Conservation (phyloP, 2,113 vertebrate species). For the Chamaetylas fuelleborni region DNA sequence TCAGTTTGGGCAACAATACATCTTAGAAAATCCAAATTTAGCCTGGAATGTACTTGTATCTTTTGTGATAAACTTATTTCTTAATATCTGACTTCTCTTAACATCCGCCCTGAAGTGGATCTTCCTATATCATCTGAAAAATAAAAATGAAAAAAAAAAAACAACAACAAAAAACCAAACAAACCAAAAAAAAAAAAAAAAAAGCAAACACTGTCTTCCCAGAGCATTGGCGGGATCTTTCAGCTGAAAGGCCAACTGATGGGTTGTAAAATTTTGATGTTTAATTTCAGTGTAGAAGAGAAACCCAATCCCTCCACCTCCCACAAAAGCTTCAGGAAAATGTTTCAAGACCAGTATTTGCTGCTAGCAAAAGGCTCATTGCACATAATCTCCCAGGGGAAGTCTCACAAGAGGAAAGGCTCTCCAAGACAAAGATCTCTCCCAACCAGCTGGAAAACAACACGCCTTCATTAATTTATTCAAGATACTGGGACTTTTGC, state of each 20-base stretch:
- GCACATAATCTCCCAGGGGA: background rate
- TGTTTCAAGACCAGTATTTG: background rate
- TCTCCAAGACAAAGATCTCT: slow-evolving; percentile 7
- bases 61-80: background rate
- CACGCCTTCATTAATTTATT: background rate
- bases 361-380: slow-evolving; percentile 1
- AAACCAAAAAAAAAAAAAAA: no score
- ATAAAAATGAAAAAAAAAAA: background rate
- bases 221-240: background rate
- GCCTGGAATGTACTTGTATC: background rate
- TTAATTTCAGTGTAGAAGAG: background rate
- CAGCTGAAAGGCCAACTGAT: background rate
- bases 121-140: background rate
- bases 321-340: background rate
- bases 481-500: background rate
- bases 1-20: background rate
- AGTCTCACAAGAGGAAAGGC: background rate
- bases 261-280: background rate
- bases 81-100: background rate
- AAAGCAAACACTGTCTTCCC: background rate
- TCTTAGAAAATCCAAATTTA: background rate
- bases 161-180: no score
- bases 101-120: background rate
- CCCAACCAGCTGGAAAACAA: slow-evolving; percentile 2
- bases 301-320: background rate